Evolutionary conservation across 2,888 invertebrate species (phyloP).

Genomic region (Harpagoxenus sublaevis): DNA sequence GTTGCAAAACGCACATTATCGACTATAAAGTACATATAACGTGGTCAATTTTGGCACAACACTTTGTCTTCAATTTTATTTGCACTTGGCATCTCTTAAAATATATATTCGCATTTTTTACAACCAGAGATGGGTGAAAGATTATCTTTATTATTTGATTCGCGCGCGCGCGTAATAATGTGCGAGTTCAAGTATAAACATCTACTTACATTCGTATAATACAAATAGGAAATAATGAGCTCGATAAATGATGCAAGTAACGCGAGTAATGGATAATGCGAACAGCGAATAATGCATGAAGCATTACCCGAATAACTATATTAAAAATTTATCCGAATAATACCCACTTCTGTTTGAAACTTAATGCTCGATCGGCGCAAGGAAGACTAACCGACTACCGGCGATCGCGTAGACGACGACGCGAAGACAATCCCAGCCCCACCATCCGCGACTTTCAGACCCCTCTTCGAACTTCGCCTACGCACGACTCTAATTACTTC

Average conservation of each 20-base stretch:
- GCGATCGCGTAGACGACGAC: slow-evolving; percentile 39
- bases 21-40: no score
- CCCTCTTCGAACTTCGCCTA: slow-evolving; percentile 77
- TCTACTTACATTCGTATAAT: background rate
- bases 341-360: slow-evolving; percentile 9
- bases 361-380: slow-evolving; percentile 47
- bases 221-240: background rate
- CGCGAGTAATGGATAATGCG: no score
- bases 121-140: background rate
- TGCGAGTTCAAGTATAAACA: background rate
- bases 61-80: no score
- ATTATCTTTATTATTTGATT: background rate
- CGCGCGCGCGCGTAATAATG: background rate
- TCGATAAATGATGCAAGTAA: background rate
- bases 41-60: no score
- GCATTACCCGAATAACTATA: background rate
- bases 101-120: background rate
- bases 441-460: slow-evolving; percentile 60
- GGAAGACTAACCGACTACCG: slow-evolving; percentile 64
- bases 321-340: background rate
- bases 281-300: background rate
- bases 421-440: slow-evolving; percentile 58
- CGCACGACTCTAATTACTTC: slow-evolving; percentile 74
- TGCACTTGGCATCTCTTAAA: no score
- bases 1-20: no score